Evolutionary conservation across 2,888 invertebrate genomes (phyloP).

Genomic region (Pristionchus exspectatus): DNA sequence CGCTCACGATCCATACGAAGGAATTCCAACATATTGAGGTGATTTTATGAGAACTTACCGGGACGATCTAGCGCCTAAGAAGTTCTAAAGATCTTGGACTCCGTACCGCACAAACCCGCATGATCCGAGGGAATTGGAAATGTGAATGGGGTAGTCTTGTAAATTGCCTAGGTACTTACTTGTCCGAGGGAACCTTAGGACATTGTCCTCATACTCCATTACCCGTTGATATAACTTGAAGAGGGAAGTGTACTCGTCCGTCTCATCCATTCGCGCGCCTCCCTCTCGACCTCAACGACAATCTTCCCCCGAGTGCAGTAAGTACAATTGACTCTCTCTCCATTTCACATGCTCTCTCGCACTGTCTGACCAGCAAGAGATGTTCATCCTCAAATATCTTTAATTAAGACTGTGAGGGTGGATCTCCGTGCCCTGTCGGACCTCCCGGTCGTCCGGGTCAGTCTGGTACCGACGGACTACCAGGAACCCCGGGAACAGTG

Average conservation of each 20-base stretch:
- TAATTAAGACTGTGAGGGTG: conserved; percentile 47
- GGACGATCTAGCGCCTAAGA: too few relatives aligned
- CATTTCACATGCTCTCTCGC: neutral
- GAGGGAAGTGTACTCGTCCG: conserved; percentile 1
- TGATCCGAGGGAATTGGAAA: neutral
- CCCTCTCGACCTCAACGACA: neutral
- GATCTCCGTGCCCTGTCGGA: conserved; percentile 50
- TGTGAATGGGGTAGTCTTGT: neutral
- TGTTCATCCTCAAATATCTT: too few relatives aligned
- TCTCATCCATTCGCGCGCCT: neutral
- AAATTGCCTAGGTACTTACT: neutral
- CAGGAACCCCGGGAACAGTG: conserved; percentile 29
- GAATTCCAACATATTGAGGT: conserved; percentile 51
- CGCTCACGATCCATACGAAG: conserved; percentile 18
- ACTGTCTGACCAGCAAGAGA: too few relatives aligned
- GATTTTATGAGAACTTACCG: too few relatives aligned
- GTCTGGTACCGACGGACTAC: conserved; percentile 34
- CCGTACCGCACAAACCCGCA: neutral
- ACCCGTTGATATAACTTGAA: neutral
- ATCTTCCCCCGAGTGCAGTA: conserved; percentile 31
- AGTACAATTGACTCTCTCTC: conserved; percentile 20
- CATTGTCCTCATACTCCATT: neutral
- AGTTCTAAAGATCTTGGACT: neutral
- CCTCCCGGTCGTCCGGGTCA: conserved; percentile 51
- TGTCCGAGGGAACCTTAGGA: neutral